Evolutionary conservation across 2,113 vertebrate species (phyloP).

Genomic region (Thunnus thynnus): DNA sequence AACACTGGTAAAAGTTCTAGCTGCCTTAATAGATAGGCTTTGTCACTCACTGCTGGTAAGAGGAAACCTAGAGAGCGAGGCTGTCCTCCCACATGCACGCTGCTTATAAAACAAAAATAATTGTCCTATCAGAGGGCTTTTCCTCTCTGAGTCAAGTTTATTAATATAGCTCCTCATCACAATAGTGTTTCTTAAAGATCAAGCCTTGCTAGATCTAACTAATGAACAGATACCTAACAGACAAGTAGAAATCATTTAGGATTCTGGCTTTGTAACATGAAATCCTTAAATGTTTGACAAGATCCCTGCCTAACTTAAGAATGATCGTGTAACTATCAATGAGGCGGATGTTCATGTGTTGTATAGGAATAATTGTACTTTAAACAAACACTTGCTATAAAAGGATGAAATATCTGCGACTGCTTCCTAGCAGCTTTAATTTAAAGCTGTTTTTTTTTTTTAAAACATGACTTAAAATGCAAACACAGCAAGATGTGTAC

Average conservation of each 20-base stretch:
- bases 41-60: conserved; percentile 67
- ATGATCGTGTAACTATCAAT: not conserved
- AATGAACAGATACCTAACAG: not conserved
- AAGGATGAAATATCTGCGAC: not conserved
- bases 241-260: not conserved
- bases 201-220: not conserved
- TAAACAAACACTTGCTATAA: not conserved
- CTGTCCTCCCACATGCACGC: conserved; percentile 62
- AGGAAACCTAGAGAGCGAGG: conserved; percentile 41
- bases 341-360: not conserved
- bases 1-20: conserved; percentile 58
- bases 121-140: conserved; percentile 55
- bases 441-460: not conserved
- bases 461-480: not conserved
- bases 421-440: not conserved
- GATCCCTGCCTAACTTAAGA: not conserved
- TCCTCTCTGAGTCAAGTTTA: conserved; percentile 43
- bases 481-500: conserved; percentile 3
- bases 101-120: conserved; percentile 65
- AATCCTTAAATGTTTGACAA: conserved; percentile 3
- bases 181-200: conserved; percentile 9
- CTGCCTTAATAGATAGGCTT: conserved; percentile 70
- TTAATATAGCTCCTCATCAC: conserved; percentile 48
- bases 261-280: not conserved
- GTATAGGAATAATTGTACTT: not conserved